These are phyloP conservation scores for Ianthella basta DNA, from an alignment of 37 sponge, comb jelly and placozoan genomes.

Conservation along the genomic window DNA sequence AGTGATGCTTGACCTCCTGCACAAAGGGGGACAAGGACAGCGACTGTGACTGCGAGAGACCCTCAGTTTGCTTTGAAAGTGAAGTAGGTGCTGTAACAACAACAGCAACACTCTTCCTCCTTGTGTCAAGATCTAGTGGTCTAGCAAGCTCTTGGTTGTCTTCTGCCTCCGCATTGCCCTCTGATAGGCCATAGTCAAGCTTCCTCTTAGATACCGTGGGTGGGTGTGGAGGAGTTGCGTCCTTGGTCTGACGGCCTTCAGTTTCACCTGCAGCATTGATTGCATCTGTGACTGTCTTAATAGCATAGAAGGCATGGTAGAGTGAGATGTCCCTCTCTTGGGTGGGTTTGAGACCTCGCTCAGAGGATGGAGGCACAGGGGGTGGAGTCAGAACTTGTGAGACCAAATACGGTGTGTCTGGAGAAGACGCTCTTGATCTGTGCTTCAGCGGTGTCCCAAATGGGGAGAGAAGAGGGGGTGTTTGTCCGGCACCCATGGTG, in stretches of 20 bases:
- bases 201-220: background rate
- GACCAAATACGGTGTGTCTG: background rate
- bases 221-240: background rate
- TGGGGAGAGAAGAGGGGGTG: constrained; percentile 62
- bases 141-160: background rate
- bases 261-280: constrained; percentile 15
- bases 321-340: constrained; percentile 88
- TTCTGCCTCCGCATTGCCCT: background rate
- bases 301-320: constrained; percentile 74
- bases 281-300: constrained; percentile 80
- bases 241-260: background rate
- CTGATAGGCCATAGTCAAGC: constrained; percentile 13
- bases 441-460: constrained; percentile 55
- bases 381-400: background rate
- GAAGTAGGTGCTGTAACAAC: background rate
- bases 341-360: constrained; percentile 52
- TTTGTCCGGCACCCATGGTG: constrained; percentile 21
- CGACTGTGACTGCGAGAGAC: too few relatives aligned
- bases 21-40: constrained; percentile 5
- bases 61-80: too few relatives aligned
- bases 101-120: background rate
- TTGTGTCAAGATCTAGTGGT: background rate
- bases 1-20: constrained; percentile 67
- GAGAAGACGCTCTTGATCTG: background rate
- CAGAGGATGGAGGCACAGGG: constrained; percentile 15